Evolutionary conservation across 2,888 invertebrate species (phyloP), one percentile per base, ranked within the genome.

Genomic region (Dioctria rufipes): DNA sequence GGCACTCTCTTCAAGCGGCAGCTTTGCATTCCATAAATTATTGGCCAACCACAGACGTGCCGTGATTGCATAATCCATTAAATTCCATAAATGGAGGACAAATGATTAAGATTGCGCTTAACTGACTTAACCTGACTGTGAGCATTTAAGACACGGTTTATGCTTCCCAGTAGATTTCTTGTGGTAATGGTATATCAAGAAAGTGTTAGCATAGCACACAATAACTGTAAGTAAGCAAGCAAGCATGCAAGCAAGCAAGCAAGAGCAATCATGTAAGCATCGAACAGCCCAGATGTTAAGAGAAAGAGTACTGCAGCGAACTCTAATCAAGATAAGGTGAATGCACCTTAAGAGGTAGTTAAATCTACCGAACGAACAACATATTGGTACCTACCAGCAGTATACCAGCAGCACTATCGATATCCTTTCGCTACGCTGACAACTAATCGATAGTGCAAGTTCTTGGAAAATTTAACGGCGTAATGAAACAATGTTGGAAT

Each of bases 71-170:
- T 73, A 73, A 73, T 73, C 73, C 73, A 73, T 73, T 73, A 73
- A 73, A 73, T 73, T 73, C 73, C 73, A 73, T 73, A 73, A 73
- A 73, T 73, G 73, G 73, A 73, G 73, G 73, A 73, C 73, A 73
- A 73, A 73, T 73, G 73, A 73, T 73, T 73, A 42, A 73, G 73
- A 73, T 73, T 73, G 42, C 73, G 73, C 73, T 73, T 73, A 73
- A 58, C 60, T 73, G 73, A 9, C 73, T 73, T 73, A 25, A 73
- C 73, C 73, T 73, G 73, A 39, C 73, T 73, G 4, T 13, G 60
- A 58, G 73, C 73, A 42, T 73, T 73, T 58, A 73, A 73, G 73
- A 73, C 60, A 66, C 66, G 42, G 58, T 43, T 66, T 58, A 42
- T 54, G 58, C 39, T 42, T n/a, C 73, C 73, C 73, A 73, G 58